Evolutionary conservation across 1,140 invertebrate species (phyloP), one percentile per base, ranked within the genome.

Genomic region (Formica exsecta): DNA sequence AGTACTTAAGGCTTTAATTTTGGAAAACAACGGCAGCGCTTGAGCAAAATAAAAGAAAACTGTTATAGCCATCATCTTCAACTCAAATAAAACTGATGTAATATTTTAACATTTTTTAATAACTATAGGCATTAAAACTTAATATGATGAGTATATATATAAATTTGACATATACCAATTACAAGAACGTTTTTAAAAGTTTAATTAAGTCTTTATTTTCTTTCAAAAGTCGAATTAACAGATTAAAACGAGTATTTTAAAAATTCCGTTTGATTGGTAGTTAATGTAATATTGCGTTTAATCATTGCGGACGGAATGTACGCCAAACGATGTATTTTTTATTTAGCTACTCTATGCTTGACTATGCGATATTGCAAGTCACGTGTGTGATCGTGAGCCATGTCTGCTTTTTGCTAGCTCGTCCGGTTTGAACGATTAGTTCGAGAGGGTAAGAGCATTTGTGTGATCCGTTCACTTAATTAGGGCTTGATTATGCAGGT

Each of bases 401-500:
- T 62, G 65, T 11, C n/a, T 48, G 73, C 64, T 91, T 90, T 90
- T 92, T 92, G 86, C 38, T 8, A 36, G 57, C 61, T 70, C 13
- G 57, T 36, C 75, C 25, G 38, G 22, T 59, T 64, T 48, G 77
- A 87, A 59, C 73, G 83, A 77, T 89, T 80, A 79, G 83, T 86
- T 80, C 51, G 87, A 81, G 81, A 61, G 54, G 86, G 51, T 89
- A 86, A 89, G 73, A 66, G 80, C 76, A 70, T 66, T 89, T 86
- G 76, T 87, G 75, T 85, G 86, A 89, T 89, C 76, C 85, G 75
- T 76, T 87, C 71, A 68, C 85, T 90, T 89, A 89, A 88, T 86
- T 87, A 88, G 68, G 68, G 62, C 86, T 80, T 89, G 88, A 91
- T 90, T 92, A 92, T 92, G 88, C 91, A 84, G 85, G 86, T 86